These are phyloP conservation scores for Drosophila longiperda DNA, from an alignment of 2,888 invertebrate species.

Conservation along the genomic window DNA sequence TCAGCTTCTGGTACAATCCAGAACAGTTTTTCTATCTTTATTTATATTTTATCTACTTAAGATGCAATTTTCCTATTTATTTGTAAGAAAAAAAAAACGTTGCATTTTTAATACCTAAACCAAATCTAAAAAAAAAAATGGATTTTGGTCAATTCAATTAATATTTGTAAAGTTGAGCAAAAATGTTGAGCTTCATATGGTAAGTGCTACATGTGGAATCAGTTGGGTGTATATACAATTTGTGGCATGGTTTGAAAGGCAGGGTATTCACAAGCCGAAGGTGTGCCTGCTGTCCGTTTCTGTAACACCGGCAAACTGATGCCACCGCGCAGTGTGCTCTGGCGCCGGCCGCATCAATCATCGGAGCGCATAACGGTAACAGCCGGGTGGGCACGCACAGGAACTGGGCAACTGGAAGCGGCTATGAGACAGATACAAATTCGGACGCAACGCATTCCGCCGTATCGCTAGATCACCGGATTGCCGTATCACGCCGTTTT, in stretches of 20 bases:
- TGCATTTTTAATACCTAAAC: too few relatives aligned
- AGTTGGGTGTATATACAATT: background rate
- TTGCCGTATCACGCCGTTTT: conserved; percentile 8
- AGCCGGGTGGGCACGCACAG: conserved; percentile 56
- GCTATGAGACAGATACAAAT: conserved; percentile 48
- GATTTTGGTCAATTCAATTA: background rate
- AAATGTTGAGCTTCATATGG: background rate
- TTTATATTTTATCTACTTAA: background rate
- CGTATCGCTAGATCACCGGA: conserved; percentile 2
- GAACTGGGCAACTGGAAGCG: conserved; percentile 34
- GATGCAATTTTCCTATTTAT: background rate
- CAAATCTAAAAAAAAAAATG: too few relatives aligned
- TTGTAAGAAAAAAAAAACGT: background rate
- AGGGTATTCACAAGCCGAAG: conserved; percentile 23
- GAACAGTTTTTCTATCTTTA: too few relatives aligned
- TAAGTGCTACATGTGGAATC: background rate
- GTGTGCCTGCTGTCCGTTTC: conserved; percentile 2
- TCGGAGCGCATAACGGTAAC: conserved; percentile 51
- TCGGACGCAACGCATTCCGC: conserved; percentile 17
- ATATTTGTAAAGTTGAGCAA: background rate
- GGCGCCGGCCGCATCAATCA: conserved; percentile 58
- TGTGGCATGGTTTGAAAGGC: background rate
- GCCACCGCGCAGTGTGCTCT: conserved; percentile 44
- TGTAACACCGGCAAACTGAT: conserved; percentile 45
- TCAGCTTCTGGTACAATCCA: background rate